phyloP scores from a whole-genome alignment of 2,888 invertebrate genomes.

The Brachynemurus nebulosus region DNA sequence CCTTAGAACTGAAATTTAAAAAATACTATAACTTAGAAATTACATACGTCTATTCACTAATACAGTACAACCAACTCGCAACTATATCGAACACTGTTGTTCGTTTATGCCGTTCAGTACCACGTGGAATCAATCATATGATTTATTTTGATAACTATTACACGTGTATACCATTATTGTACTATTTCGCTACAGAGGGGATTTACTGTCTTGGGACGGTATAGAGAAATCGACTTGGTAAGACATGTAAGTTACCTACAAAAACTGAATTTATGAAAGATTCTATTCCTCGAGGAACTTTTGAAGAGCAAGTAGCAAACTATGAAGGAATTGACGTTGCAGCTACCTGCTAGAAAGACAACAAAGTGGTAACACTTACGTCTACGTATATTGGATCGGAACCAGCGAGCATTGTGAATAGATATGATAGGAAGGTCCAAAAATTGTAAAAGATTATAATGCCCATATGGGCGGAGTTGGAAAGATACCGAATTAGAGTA shows the following conservation, averaged over 20 bases:
- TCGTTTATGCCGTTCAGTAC: not conserved
- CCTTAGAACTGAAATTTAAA: too few relatives aligned
- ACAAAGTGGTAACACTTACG: constrained; percentile 13
- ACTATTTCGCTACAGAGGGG: constrained; percentile 6
- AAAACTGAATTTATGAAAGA: constrained; percentile 9
- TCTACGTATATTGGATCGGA: constrained; percentile 14
- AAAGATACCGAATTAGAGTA: not conserved
- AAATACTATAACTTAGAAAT: too few relatives aligned
- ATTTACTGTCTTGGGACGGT: not conserved
- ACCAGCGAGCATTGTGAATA: constrained; percentile 8
- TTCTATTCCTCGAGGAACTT: constrained; percentile 9
- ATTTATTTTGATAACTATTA: constrained; percentile 4
- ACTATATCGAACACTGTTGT: not conserved
- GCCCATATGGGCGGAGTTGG: not conserved
- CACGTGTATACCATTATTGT: constrained; percentile 3
- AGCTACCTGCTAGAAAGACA: constrained; percentile 13
- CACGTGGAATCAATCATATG: not conserved
- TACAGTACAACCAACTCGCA: too few relatives aligned
- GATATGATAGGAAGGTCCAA: constrained; percentile 2
- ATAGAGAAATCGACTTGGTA: not conserved
- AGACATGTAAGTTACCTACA: constrained; percentile 4
- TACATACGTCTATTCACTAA: too few relatives aligned
- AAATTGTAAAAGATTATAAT: not conserved
- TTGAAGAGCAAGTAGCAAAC: constrained; percentile 9
- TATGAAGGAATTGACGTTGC: constrained; percentile 12